Percentiles rank a stretch among this genome's conserved stretches.
Conservation (phyloP, 1,140 invertebrate genomes). For the Papilio dardanus region DNA sequence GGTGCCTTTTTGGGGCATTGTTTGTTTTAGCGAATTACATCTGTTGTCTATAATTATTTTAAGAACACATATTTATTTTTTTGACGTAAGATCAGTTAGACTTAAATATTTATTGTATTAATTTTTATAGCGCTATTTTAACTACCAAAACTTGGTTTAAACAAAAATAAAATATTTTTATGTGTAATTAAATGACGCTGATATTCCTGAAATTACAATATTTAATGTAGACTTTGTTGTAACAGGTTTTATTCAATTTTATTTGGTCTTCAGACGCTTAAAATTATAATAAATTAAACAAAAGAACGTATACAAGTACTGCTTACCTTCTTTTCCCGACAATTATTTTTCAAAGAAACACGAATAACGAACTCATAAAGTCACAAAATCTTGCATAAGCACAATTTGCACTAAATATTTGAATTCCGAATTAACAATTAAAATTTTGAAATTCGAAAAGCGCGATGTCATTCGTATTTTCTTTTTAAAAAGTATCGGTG, state of each 20-base stretch:
- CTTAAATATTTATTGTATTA: no score
- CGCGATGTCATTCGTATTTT: slow-evolving; percentile 31
- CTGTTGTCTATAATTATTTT: no score
- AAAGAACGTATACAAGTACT: neutral
- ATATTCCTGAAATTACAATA: neutral
- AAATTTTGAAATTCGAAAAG: neutral
- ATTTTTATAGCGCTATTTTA: no score
- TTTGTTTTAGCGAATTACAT: no score
- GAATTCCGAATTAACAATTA: slow-evolving; percentile 28
- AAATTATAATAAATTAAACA: neutral
- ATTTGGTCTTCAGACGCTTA: neutral
- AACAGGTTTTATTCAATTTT: neutral
- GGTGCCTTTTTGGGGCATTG: no score
- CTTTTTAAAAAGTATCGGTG: slow-evolving; percentile 28
- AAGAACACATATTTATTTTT: no score
- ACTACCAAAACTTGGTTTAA: no score
- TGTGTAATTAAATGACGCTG: no score
- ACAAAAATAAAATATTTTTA: no score
- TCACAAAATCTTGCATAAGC: slow-evolving; percentile 36
- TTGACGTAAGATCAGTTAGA: no score
- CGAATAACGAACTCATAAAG: slow-evolving; percentile 21
- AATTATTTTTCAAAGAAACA: slow-evolving; percentile 24
- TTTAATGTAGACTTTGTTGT: neutral
- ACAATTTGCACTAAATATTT: slow-evolving; percentile 35
- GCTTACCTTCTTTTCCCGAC: slow-evolving; percentile 33